Conservation (phyloP, 2,113 vertebrate genomes). For the Mesitornis unicolor region DNA sequence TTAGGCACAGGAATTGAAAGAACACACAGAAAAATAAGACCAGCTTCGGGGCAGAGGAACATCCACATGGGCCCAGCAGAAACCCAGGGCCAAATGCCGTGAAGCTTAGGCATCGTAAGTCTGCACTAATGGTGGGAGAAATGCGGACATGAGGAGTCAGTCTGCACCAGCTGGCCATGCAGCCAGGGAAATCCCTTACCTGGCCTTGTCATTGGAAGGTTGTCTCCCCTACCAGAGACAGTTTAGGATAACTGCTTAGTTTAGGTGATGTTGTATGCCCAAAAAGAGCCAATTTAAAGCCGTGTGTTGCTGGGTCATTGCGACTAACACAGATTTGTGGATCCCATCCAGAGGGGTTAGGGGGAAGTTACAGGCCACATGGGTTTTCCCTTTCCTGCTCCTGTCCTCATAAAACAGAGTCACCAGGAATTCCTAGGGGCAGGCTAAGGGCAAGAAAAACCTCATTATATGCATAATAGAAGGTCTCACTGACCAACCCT, state of each 20-base stretch:
- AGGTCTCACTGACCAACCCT: not conserved
- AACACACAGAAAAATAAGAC: not conserved
- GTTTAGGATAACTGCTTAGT: not conserved
- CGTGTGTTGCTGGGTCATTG: not conserved
- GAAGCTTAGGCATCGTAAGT: not conserved
- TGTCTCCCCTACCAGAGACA: not conserved
- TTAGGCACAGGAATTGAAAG: not conserved
- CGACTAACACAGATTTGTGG: not conserved
- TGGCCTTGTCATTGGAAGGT: not conserved
- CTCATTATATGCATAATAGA: fast-evolving
- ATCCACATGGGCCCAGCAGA: not conserved
- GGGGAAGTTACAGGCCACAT: not conserved
- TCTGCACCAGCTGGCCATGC: not conserved
- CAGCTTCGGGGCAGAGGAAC: not conserved
- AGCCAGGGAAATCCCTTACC: not conserved
- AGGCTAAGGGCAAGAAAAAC: not conserved
- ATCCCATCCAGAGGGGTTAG: not conserved
- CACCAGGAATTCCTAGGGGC: not conserved
- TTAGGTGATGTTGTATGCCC: not conserved
- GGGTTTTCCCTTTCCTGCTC: not conserved
- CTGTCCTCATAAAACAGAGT: not conserved
- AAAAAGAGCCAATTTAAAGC: not conserved
- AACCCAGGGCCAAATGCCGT: not conserved
- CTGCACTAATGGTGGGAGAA: not conserved
- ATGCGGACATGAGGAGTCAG: not conserved